Evolutionary conservation across 2,888 invertebrate genomes (phyloP).

Genomic region (Geophilus truncorum): DNA sequence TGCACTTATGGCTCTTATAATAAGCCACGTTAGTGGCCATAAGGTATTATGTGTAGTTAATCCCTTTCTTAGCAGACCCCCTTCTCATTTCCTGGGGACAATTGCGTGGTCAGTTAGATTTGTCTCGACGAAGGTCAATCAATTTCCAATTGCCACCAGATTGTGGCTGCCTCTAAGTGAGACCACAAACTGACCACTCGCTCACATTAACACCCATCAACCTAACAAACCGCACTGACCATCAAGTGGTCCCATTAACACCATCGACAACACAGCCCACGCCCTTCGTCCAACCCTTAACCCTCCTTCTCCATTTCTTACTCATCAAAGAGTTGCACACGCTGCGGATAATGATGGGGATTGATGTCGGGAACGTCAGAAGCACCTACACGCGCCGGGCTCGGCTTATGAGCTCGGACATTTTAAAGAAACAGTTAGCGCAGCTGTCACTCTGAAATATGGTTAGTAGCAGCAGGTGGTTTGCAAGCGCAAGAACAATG

Average conservation of each 20-base stretch:
- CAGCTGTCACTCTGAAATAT: slow-evolving; percentile 23
- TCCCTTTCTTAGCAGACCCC: neutral
- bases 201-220: slow-evolving; percentile 30
- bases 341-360: neutral
- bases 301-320: neutral
- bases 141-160: slow-evolving; percentile 32
- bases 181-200: slow-evolving; percentile 33
- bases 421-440: neutral
- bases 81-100: slow-evolving; percentile 33
- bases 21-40: neutral
- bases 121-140: slow-evolving; percentile 31
- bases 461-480: slow-evolving; percentile 33
- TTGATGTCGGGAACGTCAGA: neutral
- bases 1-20: neutral
- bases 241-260: slow-evolving; percentile 29
- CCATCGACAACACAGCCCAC: neutral
- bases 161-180: slow-evolving; percentile 33
- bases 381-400: neutral
- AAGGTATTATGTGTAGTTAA: neutral
- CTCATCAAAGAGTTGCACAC: neutral
- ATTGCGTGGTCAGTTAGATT: slow-evolving; percentile 31
- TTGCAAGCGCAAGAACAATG: slow-evolving; percentile 25
- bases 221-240: slow-evolving; percentile 32
- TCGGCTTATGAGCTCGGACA: neutral
- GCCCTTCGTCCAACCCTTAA: neutral